Evolutionary conservation across 2,888 invertebrate genomes (phyloP).

Genomic region (Pristionchus exspectatus): DNA sequence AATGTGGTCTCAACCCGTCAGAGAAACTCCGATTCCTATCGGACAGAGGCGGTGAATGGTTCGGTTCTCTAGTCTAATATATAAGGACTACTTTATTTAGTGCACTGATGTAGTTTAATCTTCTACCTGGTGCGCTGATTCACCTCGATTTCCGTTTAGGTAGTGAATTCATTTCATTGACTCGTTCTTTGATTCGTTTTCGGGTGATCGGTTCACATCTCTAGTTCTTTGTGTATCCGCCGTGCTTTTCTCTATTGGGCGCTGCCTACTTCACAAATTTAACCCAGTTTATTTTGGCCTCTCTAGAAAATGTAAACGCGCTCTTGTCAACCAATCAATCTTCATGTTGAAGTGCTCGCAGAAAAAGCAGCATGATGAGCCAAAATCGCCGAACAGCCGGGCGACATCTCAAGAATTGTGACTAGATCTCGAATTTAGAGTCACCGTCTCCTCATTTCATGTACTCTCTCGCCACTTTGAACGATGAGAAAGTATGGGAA

Average conservation of each 20-base stretch:
- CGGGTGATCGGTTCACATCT: no score
- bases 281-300: neutral
- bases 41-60: neutral
- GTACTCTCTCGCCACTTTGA: neutral
- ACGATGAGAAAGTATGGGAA: no score
- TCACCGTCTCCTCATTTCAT: neutral
- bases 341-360: neutral
- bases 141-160: no score
- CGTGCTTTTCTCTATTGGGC: no score
- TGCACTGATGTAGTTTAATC: no score
- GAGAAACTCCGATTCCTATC: neutral
- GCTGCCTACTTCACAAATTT: neutral
- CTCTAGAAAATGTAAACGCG: neutral
- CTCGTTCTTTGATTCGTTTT: no score
- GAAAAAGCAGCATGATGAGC: neutral
- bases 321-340: neutral
- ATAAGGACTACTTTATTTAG: no score
- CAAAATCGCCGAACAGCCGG: neutral
- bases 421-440: neutral
- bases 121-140: no score
- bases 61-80: neutral
- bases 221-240: no score
- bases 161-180: no score
- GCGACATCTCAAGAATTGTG: neutral
- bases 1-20: neutral